Evolutionary conservation across 2,888 invertebrate species (phyloP), one percentile per base, ranked within the genome.

Genomic region (Hermodice carunculata): DNA sequence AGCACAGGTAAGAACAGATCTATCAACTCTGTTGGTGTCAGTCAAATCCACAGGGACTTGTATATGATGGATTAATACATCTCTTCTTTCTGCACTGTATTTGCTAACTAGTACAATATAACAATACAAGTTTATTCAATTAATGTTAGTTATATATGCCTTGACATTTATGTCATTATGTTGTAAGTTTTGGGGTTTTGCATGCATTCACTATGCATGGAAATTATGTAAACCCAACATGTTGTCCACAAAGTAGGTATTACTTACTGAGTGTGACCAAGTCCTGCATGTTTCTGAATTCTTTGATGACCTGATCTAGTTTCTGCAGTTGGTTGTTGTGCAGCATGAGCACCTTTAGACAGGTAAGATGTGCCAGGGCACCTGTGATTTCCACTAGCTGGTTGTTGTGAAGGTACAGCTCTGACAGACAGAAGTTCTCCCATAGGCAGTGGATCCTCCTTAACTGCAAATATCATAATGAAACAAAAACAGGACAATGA

Each of bases 251-350:
- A 40, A 1, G 14, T 43, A 28, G 31, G 14, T 24, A 28, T 14
- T 28, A 77, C 81, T 71, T 74, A 83, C 82, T 83, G 2, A 83
- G 73, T 34, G 75, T 78, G 56, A 76, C 69, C 19, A 83, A 72
- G 48, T 72, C 66, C 44, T 78, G 78, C 82, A 83, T 83, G 48
- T 78, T 78, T 22, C 72, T 69, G 58, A 83, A 77, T 61, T 83
- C 83, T 22, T 69, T 69, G 32, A 79, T 71, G 28, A 81, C 76
- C 44, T 62, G 68, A 26, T 81, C 80, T 6, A 83, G 76, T 58
- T 81, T 78, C 29, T 79, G 78, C 22, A 83, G 76, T 63, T 83
- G 82, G 59, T 83, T 83, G 70, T 82, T 82, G 43, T 83, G 81
- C 17, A 83, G 71, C 73, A 80, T 76, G 28, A 83, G 76, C 11